Evolutionary conservation across 2,888 invertebrate genomes (phyloP), one percentile per base, ranked within the genome.

Genomic region (Aplocera efformata): DNA sequence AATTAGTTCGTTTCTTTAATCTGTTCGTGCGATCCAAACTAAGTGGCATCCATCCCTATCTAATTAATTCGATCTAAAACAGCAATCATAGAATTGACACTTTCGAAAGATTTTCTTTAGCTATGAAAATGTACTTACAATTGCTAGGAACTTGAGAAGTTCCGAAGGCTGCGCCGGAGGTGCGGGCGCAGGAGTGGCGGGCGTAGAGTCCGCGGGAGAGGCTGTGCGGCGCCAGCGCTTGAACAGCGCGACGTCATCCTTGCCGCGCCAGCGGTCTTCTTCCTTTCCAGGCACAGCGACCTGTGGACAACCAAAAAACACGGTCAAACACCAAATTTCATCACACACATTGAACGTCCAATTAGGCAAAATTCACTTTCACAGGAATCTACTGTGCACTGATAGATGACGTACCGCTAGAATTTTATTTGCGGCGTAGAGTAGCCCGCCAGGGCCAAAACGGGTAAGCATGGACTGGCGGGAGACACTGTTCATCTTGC

Each of bases 131-230:
- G 1, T 80, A 93, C 94, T 94, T 91, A 94, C 94, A 90, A 94
- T 92, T 65, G 94, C 94, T 76, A 95, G 83, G 75, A 94, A 93
- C 82, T 94, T 94, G 57, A 94, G 90, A 56, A 88, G 65, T 27
- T 89, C 88, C 32, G 88, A 88, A 39, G 88, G 77, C 61, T 83
- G 85, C 40, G 79, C 63, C 1, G 69, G 59, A 10, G 73, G 60
- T 6, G 80, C 59, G 28, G 76, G 62, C 24, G 70, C 59, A 22
- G 70, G 60, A 7, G 70, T 53, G 24, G 72, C 56, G 31, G 72
- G 55, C 25, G 72, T 53, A 27, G 77, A 42, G 42, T 78, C 78
- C 32, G 59, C 73, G 32, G 79, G 56, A 8, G 82, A 58, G 27
- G 79, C 57, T 39, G 64, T 67, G 56, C 83, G 82, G 36, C 83